Conservation (phyloP, 2,113 vertebrate species). For the Scopus umbretta region DNA sequence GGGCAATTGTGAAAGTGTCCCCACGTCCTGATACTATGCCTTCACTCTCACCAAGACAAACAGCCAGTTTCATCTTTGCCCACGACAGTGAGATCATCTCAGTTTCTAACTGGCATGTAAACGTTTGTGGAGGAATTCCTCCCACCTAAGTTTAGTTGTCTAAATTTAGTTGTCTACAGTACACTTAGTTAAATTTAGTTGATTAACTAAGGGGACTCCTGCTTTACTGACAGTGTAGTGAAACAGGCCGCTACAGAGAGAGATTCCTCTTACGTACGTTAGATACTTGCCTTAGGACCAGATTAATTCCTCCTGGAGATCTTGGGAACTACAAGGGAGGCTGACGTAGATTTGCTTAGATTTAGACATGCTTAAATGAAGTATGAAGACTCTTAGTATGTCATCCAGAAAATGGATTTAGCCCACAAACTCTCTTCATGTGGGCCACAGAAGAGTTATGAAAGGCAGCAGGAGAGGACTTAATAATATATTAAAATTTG, state of each 20-base stretch:
- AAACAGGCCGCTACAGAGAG: background rate
- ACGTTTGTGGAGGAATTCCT: constrained; percentile 52
- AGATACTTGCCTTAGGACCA: background rate
- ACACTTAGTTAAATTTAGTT: constrained; percentile 44
- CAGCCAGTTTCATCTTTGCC: constrained; percentile 13
- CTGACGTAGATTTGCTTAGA: background rate
- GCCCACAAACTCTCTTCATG: background rate
- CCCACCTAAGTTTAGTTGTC: constrained; percentile 45
- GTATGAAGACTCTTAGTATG: background rate
- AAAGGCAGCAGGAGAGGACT: background rate
- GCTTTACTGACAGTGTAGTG: background rate
- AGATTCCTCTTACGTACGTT: background rate
- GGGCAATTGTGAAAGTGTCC: background rate
- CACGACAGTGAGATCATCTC: background rate
- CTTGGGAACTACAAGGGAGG: background rate
- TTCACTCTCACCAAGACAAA: background rate
- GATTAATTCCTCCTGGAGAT: background rate
- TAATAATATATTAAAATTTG: background rate
- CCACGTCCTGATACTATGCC: background rate
- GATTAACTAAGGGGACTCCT: background rate
- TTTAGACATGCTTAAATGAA: background rate
- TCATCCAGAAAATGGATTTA: background rate
- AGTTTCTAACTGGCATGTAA: constrained; percentile 16
- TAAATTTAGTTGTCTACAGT: constrained; percentile 42
- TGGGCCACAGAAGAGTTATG: background rate